Evolutionary conservation across 2,888 invertebrate genomes (phyloP).

Genomic region (Drosophila sordidula): DNA sequence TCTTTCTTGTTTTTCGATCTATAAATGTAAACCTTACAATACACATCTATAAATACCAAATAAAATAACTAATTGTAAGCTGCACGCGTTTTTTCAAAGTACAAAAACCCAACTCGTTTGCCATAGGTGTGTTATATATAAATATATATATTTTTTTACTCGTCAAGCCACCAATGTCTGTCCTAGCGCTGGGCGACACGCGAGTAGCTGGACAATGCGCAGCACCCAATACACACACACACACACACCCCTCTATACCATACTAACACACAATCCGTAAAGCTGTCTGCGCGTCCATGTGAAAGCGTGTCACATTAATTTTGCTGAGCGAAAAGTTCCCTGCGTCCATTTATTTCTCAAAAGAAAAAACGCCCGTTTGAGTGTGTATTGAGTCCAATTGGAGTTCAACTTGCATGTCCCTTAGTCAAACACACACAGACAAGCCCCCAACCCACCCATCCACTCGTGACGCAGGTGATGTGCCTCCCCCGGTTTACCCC

Average conservation of each 20-base stretch:
- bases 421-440: neutral
- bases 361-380: constrained; percentile 1
- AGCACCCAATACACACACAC: constrained; percentile 33
- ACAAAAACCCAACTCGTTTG: constrained; percentile 27
- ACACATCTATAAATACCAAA: constrained; percentile 15
- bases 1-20: constrained; percentile 14
- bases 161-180: constrained; percentile 62
- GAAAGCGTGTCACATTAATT: constrained; percentile 86
- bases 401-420: constrained; percentile 47
- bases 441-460: neutral
- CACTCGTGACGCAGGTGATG: constrained; percentile 81
- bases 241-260: constrained; percentile 21
- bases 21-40: constrained; percentile 16
- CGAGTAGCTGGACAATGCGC: constrained; percentile 81
- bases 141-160: constrained; percentile 20
- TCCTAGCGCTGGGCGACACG: constrained; percentile 85
- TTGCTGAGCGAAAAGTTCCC: constrained; percentile 86
- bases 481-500: constrained; percentile 45
- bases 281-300: constrained; percentile 64
- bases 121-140: constrained; percentile 58
- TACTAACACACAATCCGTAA: constrained; percentile 26
- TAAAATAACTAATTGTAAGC: constrained; percentile 43
- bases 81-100: constrained; percentile 59
- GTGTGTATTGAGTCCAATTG: constrained; percentile 21
- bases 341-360: constrained; percentile 65